These are phyloP conservation scores for Varanus salvator DNA, from an alignment of 2,113 vertebrate genomes.

Conservation along the genomic window DNA sequence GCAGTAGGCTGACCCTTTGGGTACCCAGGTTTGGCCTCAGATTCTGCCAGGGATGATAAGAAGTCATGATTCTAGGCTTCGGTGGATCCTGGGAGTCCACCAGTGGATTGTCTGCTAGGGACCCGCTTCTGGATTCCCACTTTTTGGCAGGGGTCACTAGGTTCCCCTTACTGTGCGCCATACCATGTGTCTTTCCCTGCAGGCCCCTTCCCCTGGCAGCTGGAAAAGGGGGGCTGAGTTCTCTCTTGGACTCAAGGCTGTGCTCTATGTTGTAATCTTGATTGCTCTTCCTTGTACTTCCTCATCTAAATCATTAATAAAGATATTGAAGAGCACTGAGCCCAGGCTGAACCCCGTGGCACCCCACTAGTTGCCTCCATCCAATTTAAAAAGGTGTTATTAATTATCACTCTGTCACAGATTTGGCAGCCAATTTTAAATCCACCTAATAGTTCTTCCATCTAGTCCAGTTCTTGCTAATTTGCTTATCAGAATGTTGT, in stretches of 20 bases:
- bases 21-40: slow-evolving; percentile 53
- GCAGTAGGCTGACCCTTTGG: slow-evolving; percentile 40
- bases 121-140: slow-evolving; percentile 58
- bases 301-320: too few relatives aligned
- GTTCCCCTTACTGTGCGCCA: slow-evolving; percentile 53
- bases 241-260: slow-evolving; percentile 41
- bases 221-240: slow-evolving; percentile 26
- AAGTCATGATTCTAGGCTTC: neutral
- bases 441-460: too few relatives aligned
- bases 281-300: slow-evolving; percentile 5
- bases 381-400: too few relatives aligned
- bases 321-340: too few relatives aligned
- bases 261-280: slow-evolving; percentile 60
- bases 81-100: neutral
- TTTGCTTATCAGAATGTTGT: too few relatives aligned
- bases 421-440: too few relatives aligned
- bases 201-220: slow-evolving; percentile 55
- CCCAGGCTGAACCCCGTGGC: too few relatives aligned
- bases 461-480: too few relatives aligned
- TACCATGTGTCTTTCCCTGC: slow-evolving; percentile 38
- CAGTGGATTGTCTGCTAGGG: slow-evolving; percentile 10
- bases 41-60: slow-evolving; percentile 56
- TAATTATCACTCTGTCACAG: too few relatives aligned
- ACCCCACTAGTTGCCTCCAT: too few relatives aligned
- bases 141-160: slow-evolving; percentile 57